Conservation (phyloP, 2,113 vertebrate genomes). For the Rhadina sibilatrix region DNA sequence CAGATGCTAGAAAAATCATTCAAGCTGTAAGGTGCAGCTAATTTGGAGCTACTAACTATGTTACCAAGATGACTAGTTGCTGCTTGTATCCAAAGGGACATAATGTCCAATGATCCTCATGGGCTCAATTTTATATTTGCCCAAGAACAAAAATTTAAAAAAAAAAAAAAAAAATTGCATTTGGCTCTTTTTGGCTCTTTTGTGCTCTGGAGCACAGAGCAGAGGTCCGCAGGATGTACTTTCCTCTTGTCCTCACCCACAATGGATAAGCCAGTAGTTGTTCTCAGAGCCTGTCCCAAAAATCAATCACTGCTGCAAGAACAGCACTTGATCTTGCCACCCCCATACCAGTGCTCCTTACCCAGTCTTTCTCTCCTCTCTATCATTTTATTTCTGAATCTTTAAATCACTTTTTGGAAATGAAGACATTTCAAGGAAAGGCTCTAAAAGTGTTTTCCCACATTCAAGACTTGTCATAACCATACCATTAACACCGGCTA, state of each 20-base stretch:
- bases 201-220: neutral
- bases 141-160: neutral
- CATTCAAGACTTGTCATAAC: neutral
- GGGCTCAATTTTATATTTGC: neutral
- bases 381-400: neutral
- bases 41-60: neutral
- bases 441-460: neutral
- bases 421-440: neutral
- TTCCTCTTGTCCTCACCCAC: neutral
- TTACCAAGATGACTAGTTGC: neutral
- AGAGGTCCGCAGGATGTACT: neutral
- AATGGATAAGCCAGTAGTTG: neutral
- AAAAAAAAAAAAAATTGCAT: fast-evolving
- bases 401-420: neutral
- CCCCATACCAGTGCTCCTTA: neutral
- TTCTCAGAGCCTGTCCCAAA: neutral
- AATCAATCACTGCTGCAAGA: neutral
- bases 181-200: neutral
- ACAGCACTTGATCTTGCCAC: fast-evolving
- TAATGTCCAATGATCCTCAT: neutral
- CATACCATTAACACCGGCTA: neutral
- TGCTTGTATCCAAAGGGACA: neutral
- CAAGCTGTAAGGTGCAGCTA: neutral
- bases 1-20: neutral
- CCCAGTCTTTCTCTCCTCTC: neutral